Percentiles rank a stretch among this genome's conserved stretches.
Conservation (phyloP, 2,113 vertebrate species). For the Melospiza melodia region DNA sequence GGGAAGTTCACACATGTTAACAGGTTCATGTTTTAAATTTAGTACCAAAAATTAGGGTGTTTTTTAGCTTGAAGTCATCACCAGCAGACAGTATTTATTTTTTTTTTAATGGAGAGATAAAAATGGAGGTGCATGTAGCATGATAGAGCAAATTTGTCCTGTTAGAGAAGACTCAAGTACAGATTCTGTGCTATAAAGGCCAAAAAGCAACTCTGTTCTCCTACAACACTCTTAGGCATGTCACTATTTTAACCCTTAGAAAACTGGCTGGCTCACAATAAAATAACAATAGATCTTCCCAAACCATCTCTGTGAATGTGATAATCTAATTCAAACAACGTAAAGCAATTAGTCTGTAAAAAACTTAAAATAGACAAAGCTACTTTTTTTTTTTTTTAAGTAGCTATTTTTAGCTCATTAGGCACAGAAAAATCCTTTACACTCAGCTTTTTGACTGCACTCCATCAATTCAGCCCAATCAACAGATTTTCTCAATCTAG, state of each 20-base stretch:
- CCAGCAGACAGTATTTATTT: background rate
- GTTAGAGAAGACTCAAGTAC: background rate
- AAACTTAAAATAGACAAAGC: background rate
- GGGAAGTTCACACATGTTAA: constrained; percentile 29
- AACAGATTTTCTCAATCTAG: background rate
- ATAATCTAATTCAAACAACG: background rate
- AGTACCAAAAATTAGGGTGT: background rate
- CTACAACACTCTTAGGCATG: background rate
- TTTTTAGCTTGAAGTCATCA: background rate
- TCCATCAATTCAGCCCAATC: background rate
- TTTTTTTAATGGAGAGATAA: background rate
- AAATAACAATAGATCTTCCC: background rate
- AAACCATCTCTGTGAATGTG: background rate
- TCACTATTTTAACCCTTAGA: background rate
- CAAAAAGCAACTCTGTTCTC: background rate
- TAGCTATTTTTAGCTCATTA: background rate
- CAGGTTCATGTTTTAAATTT: constrained; percentile 28
- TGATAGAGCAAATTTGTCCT: background rate
- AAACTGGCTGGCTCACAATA: background rate
- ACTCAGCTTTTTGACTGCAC: background rate
- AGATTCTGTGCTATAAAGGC: background rate
- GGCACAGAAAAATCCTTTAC: background rate
- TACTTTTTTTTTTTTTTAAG: background rate
- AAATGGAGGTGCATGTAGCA: background rate
- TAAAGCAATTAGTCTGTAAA: background rate